Evolutionary conservation across 2,113 vertebrate genomes (phyloP), one percentile per base, ranked within the genome.

Genomic region (Burhinus oedicnemus): DNA sequence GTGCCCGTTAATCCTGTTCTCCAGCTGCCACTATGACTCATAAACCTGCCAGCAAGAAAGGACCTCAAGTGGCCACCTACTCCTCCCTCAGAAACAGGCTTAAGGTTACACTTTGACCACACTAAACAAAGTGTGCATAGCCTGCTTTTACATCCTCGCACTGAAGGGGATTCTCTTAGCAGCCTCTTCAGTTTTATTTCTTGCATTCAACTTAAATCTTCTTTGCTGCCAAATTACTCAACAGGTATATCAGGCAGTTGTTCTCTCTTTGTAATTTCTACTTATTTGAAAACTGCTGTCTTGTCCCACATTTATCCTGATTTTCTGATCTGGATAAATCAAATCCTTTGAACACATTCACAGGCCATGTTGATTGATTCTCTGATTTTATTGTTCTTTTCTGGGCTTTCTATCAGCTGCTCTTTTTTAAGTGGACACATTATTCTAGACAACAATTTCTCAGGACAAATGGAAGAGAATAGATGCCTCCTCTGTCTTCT

Each of bases 11-110:
- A 96, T 90, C 90, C 88, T 52, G 40, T 78, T 83, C 76, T 93
- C 47, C 21, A 40, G 55, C 83, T 92, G 86, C 68, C 80, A 34
- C 79, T 90, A 42, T 81, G 88, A 93, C 81, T 96, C 93, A 91
- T 89, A 96, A 91, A 95, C 52, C 69, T 85, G 52, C 69, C 84
- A 83, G 49, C 44, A 82, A 72, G 83, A 84, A 68, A 34, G 19
- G 47, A 93, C 65, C 69, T 89, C 81, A 61, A 79, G 49, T 61
- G 65, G 65, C 89, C 91, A 93, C 84, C 81, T 84, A 89, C 34
- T 76, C 44, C 12, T 6, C 91, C 34, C 44, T 93, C 54, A 69
- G 69, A 87, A 76, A 55, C 38, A 75, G 47, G 19, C 5, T 82
- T 71, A 76, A 76, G 52, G 27, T 89, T 64, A 76, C 32, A 19